A percentile compares a stretch with the other conserved stretches of the same genome.
Evolutionary conservation across 2,888 invertebrate genomes (phyloP).

Genomic region (Anodontia alba): DNA sequence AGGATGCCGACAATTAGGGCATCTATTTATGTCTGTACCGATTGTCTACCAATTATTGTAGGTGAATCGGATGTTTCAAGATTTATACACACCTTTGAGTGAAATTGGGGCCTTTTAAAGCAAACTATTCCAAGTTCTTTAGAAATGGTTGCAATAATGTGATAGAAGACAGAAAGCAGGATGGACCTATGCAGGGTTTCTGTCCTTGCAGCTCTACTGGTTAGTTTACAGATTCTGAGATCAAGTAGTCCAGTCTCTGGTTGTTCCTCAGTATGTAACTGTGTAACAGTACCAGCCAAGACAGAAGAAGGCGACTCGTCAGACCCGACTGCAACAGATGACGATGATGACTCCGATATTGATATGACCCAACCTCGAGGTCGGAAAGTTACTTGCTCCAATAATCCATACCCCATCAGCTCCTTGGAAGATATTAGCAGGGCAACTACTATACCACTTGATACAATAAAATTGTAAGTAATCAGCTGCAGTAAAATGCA

Average conservation of each 20-base stretch:
- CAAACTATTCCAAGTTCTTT: background rate
- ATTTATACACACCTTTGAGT: too few relatives aligned
- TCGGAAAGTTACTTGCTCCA: conserved; percentile 70
- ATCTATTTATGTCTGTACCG: background rate
- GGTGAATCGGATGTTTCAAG: background rate
- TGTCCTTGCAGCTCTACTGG: background rate
- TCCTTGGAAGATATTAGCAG: conserved; percentile 61
- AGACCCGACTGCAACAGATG: conserved; percentile 17
- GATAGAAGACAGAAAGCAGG: background rate
- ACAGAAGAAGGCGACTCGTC: conserved; percentile 28
- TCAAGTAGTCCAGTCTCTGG: conserved; percentile 19
- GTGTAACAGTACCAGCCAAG: conserved; percentile 51
- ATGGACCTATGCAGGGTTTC: background rate
- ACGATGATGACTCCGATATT: conserved; percentile 39
- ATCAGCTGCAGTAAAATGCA: too few relatives aligned
- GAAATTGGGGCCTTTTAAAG: too few relatives aligned
- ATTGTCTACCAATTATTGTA: background rate
- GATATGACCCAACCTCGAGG: conserved; percentile 50
- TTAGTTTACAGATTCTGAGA: conserved; percentile 27
- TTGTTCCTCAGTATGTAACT: conserved; percentile 54
- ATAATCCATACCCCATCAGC: conserved; percentile 66
- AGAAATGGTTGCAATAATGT: background rate
- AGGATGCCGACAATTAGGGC: conserved; percentile 45
- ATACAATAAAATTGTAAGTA: conserved; percentile 76
- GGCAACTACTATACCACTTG: conserved; percentile 54